phyloP scores from a whole-genome alignment of 2,797 vertebrate species.

The Epinephelus awoara region DNA sequence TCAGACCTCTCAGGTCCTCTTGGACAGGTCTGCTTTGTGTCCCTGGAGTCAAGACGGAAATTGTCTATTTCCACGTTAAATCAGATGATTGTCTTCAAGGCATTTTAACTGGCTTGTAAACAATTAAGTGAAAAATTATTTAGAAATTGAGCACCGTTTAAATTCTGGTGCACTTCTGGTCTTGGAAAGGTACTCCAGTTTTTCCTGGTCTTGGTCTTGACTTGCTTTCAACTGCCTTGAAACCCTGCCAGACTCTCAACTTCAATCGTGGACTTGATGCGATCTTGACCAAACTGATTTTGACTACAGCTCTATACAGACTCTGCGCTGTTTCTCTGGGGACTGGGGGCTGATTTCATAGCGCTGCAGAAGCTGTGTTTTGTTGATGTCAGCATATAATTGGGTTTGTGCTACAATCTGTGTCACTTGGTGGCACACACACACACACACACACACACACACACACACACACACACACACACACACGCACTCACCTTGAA shows the following conservation, averaged over 20 bases:
- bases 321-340: slow-evolving; percentile 22
- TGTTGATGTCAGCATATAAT: slow-evolving; percentile 63
- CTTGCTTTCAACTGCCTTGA: neutral
- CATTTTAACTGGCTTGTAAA: neutral
- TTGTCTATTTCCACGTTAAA: too few relatives aligned
- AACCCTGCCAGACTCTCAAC: slow-evolving; percentile 12
- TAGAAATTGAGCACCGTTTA: neutral
- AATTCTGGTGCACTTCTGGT: neutral
- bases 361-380: slow-evolving; percentile 37
- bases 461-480: slow-evolving; percentile 1
- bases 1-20: too few relatives aligned
- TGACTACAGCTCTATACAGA: slow-evolving; percentile 10
- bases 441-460: neutral
- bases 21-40: too few relatives aligned
- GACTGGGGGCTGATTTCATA: slow-evolving; percentile 35
- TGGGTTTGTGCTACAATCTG: slow-evolving; percentile 60
- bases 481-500: slow-evolving; percentile 1
- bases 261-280: slow-evolving; percentile 1
- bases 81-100: neutral
- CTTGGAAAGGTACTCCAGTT: neutral
- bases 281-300: slow-evolving; percentile 25
- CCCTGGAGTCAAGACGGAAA: too few relatives aligned
- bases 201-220: neutral
- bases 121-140: neutral
- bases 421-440: slow-evolving; percentile 33